phyloP scores from a whole-genome alignment of 2,888 invertebrate species.

The Theodoxus fluviatilis region DNA sequence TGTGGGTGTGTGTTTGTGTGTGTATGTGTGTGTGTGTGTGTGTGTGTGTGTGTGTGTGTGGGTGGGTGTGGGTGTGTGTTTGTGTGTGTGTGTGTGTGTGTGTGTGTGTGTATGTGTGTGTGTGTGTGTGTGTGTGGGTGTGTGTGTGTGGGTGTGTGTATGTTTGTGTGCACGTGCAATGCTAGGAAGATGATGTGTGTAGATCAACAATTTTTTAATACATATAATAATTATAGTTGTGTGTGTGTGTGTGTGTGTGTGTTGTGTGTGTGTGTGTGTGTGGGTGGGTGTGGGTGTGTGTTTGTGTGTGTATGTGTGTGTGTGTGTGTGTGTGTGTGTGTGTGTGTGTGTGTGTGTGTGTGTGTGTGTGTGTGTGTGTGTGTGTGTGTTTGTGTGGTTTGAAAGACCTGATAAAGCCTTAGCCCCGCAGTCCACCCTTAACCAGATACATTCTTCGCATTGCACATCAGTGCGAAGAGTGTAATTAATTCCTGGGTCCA shows the following conservation, averaged over 20 bases:
- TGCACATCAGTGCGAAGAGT: no score
- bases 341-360: conserved; percentile 10
- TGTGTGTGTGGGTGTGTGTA: conserved; percentile 17
- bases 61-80: neutral
- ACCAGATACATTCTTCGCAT: no score
- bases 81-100: conserved; percentile 21
- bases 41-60: conserved; percentile 18
- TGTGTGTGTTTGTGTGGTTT: no score
- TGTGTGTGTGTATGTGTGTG: conserved; percentile 16
- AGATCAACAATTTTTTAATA: neutral
- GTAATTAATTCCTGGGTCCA: no score
- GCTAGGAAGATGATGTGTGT: neutral
- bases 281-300: conserved; percentile 16
- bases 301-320: conserved; percentile 12
- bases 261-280: conserved; percentile 16
- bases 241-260: neutral
- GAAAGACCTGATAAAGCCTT: no score
- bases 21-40: neutral
- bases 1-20: conserved; percentile 5
- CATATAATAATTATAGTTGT: neutral
- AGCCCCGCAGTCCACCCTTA: no score
- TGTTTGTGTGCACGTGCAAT: neutral
- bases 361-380: conserved; percentile 13
- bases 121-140: conserved; percentile 11
- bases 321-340: neutral